Base-by-base conservation (phyloP, 2,797 vertebrate genomes). In the Chlorospingus flavigularis region DNA sequence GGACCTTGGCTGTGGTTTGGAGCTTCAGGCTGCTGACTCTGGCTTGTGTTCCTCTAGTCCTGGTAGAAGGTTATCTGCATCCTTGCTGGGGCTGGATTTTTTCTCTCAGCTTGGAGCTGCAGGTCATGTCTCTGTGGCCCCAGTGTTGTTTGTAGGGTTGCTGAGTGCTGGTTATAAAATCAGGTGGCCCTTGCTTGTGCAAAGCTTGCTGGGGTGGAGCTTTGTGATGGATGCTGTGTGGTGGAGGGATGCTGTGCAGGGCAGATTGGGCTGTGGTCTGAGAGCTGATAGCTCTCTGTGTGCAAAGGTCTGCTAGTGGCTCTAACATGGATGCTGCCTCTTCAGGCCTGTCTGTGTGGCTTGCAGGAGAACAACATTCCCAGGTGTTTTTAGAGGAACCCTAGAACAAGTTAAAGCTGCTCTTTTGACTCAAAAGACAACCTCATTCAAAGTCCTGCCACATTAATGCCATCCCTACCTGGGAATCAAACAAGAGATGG, bases 81-180 rank as follows among this genome's bases (percentile, higher is more conserved):
- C 60, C 51, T 79, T 66, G 4, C 21, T 50, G 51, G 31, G 53
- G 17, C 30, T 67, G 60, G 40, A 11, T 51, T 76, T 81, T 37
- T 39, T 24, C 16, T 24, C 16, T 79, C 3, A 7, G 17, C 45
- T 65, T 0, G 0, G 58, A 88, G 17, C 12, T 3, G 1, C 1
- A 2, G n/a, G 16, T 28, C 9, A 0, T 18, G 37, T 47, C 33
- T 20, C 11, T 35, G 35, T 8, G 2, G 2, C 28, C 30, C 13
- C 19, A 16, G 35, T 3, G 0, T 9, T 60, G 12, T 40, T 70
- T 1, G 2, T 45, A 53, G 30, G 26, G 30, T 35, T 4, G 5
- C 48, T 74, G 43, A 14, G 39, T 17, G 43, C 78, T 73, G 55
- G 12, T 43, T 81, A 6, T 45, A 33, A 62, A 75, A 72, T 26